Evolutionary conservation across 2,888 invertebrate species (phyloP).

Genomic region (Drosophila flavopinicola): DNA sequence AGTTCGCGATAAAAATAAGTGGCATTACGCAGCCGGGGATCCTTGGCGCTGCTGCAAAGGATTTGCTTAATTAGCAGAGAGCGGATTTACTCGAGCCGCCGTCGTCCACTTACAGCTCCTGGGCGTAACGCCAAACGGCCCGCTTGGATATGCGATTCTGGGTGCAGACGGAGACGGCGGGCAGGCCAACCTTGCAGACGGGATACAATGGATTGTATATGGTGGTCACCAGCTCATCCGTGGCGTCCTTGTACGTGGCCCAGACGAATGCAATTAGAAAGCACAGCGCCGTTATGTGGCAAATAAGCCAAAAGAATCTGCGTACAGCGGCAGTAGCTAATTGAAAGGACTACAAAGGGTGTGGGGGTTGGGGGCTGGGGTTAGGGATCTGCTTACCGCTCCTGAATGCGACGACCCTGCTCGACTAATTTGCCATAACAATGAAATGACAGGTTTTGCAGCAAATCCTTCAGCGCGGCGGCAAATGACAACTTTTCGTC

Average conservation of each 20-base stretch:
- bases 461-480: conserved; percentile 78
- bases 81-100: neutral
- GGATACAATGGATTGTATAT: conserved; percentile 84
- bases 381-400: conserved; percentile 70
- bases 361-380: neutral
- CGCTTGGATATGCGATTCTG: conserved; percentile 85
- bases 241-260: conserved; percentile 55
- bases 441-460: conserved; percentile 82
- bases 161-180: conserved; percentile 87
- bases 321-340: conserved; percentile 48
- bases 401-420: conserved; percentile 69
- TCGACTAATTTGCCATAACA: conserved; percentile 83
- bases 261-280: conserved; percentile 76
- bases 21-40: conserved; percentile 52
- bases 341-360: conserved; percentile 48
- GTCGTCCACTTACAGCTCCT: conserved; percentile 80
- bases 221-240: conserved; percentile 66
- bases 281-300: conserved; percentile 75
- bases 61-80: neutral
- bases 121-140: conserved; percentile 80
- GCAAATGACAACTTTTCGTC: conserved; percentile 68
- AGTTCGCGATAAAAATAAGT: conserved; percentile 66
- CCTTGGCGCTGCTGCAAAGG: conserved; percentile 53
- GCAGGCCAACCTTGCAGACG: conserved; percentile 86
- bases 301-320: conserved; percentile 81